Evolutionary conservation across 2,113 vertebrate species (phyloP).

Genomic region (Daboia siamensis): DNA sequence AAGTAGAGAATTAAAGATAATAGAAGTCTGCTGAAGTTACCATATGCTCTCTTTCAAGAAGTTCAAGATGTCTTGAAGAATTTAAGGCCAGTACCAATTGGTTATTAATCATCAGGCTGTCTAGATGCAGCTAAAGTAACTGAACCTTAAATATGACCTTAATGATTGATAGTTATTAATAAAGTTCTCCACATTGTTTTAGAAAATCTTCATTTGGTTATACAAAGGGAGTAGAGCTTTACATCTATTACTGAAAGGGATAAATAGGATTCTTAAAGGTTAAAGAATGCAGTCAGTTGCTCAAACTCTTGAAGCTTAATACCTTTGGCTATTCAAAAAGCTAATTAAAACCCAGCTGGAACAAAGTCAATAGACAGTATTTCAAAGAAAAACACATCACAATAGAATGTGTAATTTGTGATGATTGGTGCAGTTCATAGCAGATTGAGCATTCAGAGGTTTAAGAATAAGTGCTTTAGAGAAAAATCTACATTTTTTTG

Average conservation of each 20-base stretch:
- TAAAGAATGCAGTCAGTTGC: conserved; percentile 33
- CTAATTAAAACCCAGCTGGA: conserved; percentile 35
- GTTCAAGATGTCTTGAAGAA: conserved; percentile 22
- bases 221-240: conserved; percentile 26
- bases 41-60: conserved; percentile 6
- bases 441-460: neutral
- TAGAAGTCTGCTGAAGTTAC: neutral
- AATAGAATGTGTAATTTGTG: conserved; percentile 25
- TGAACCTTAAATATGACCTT: conserved; percentile 19
- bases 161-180: conserved; percentile 34
- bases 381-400: conserved; percentile 26
- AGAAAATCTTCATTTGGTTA: conserved; percentile 9
- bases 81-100: conserved; percentile 28
- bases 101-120: conserved; percentile 29
- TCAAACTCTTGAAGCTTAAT: conserved; percentile 33
- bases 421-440: neutral
- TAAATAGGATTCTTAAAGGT: conserved; percentile 36
- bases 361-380: conserved; percentile 32
- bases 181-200: conserved; percentile 29
- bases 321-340: conserved; percentile 33
- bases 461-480: conserved; percentile 7
- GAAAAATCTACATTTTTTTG: neutral
- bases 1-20: neutral
- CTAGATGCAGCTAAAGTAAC: conserved; percentile 22
- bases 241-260: conserved; percentile 21